A percentile compares a stretch with the other conserved stretches of the same genome.
Evolutionary conservation across 2,888 invertebrate species (phyloP).

Genomic region (Agrotis exclamationis): DNA sequence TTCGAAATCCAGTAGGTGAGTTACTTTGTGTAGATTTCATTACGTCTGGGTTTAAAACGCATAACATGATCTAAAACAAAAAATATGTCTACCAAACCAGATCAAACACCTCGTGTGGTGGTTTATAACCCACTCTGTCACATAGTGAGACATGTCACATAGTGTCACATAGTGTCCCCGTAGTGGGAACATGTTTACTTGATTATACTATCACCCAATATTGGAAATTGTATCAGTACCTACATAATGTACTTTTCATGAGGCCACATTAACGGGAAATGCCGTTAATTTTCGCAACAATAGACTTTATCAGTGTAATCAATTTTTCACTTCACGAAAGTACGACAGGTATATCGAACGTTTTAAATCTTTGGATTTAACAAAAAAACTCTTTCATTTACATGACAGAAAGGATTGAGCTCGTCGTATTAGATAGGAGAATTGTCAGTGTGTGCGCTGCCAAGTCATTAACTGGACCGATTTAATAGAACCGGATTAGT

Average conservation of each 20-base stretch:
- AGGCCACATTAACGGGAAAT: too few species aligned
- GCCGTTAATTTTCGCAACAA: too few species aligned
- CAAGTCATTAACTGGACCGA: slow-evolving; percentile 52
- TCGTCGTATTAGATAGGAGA: slow-evolving; percentile 21
- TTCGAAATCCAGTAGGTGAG: not conserved
- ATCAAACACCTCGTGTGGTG: too few species aligned
- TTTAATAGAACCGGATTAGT: slow-evolving; percentile 49
- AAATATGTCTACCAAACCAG: too few species aligned
- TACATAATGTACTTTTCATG: too few species aligned
- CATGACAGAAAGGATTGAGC: slow-evolving; percentile 16
- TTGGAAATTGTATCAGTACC: not conserved
- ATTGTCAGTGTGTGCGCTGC: slow-evolving; percentile 28
- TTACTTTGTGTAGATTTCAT: too few species aligned
- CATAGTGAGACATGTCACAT: not conserved
- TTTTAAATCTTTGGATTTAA: not conserved
- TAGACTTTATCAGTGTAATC: too few species aligned
- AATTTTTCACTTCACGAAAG: not conserved
- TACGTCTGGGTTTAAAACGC: too few species aligned
- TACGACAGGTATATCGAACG: not conserved
- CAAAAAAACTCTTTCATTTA: slow-evolving; percentile 32
- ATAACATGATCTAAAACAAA: too few species aligned
- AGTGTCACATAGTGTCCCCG: too few species aligned
- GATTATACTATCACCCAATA: not conserved
- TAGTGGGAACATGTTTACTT: not conserved
- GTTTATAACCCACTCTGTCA: not conserved